Percentiles rank a stretch among this genome's conserved stretches.
phyloP scores from a whole-genome alignment of 2,888 invertebrate genomes.

The Pseudeuparius sepicola region DNA sequence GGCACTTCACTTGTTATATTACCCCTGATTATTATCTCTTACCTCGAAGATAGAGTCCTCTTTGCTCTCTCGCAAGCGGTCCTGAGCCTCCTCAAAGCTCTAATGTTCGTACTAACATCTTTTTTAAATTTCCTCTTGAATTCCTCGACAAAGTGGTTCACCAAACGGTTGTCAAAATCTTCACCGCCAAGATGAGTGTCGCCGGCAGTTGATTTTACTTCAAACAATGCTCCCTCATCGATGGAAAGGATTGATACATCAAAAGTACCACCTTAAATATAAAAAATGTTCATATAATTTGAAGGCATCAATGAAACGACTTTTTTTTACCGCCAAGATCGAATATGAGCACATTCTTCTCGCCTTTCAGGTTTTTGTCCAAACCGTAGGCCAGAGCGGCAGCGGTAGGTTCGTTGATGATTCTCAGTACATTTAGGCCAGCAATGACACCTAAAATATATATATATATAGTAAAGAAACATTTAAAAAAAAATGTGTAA shows the following conservation, averaged over 20 bases:
- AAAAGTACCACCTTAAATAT: conserved; percentile 90
- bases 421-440: conserved; percentile 77
- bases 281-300: too few relatives aligned
- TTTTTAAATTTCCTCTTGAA: conserved; percentile 66
- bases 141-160: conserved; percentile 68
- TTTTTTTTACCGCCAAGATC: too few relatives aligned
- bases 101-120: conserved; percentile 58
- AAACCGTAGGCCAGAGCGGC: conserved; percentile 80
- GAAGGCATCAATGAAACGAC: too few relatives aligned
- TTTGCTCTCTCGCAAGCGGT: conserved; percentile 80
- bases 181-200: conserved; percentile 74
- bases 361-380: too few relatives aligned
- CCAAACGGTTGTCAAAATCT: conserved; percentile 71
- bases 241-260: conserved; percentile 87
- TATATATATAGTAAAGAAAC: too few relatives aligned
- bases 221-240: conserved; percentile 74
- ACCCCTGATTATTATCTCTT: too few relatives aligned
- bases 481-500: too few relatives aligned
- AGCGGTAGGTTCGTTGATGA: conserved; percentile 86
- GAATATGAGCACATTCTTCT: conserved; percentile 64
- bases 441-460: conserved; percentile 80
- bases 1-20: too few relatives aligned
- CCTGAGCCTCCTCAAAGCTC: conserved; percentile 70
- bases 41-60: conserved; percentile 63
- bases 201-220: conserved; percentile 70